Percentiles rank a stretch among this genome's conserved stretches.
Evolutionary conservation across 1,140 invertebrate genomes (phyloP).

Genomic region (Drosophila ambigua): DNA sequence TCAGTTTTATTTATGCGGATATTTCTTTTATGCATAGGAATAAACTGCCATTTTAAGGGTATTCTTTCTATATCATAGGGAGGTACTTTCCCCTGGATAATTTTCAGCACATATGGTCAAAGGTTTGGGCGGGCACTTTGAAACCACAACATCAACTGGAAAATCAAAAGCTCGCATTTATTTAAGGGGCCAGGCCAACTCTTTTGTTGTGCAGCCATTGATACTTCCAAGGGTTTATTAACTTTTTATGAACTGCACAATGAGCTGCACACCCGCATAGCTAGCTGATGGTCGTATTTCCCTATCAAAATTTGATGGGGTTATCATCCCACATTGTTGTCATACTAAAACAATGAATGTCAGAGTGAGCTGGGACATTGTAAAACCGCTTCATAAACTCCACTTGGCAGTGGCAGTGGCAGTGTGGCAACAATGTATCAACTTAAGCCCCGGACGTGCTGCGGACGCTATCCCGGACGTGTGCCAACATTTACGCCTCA

Average conservation of each 20-base stretch:
- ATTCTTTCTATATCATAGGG: constrained; percentile 10
- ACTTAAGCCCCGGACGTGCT: constrained; percentile 20
- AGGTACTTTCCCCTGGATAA: constrained; percentile 1
- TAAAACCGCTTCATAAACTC: constrained; percentile 62
- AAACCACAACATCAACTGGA: constrained; percentile 66
- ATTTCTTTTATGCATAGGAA: neutral
- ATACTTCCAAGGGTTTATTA: constrained; percentile 62
- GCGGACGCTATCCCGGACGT: constrained; percentile 49
- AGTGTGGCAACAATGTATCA: constrained; percentile 51
- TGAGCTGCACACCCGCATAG: constrained; percentile 50
- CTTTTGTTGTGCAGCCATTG: constrained; percentile 58
- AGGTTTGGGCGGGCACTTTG: constrained; percentile 58
- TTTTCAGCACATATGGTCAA: constrained; percentile 77
- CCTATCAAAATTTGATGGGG: constrained; percentile 59
- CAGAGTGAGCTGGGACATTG: constrained; percentile 3
- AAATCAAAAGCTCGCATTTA: constrained; percentile 72
- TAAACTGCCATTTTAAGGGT: constrained; percentile 1
- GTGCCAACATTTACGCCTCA: constrained; percentile 77
- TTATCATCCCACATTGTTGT: constrained; percentile 64
- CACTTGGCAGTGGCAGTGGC: constrained; percentile 28
- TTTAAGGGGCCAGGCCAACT: constrained; percentile 36
- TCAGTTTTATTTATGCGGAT: neutral
- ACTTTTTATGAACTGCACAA: constrained; percentile 68
- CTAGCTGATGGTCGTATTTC: constrained; percentile 18
- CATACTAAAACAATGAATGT: constrained; percentile 13